A percentile compares a stretch with the other conserved stretches of the same genome.
These are phyloP conservation scores for Grus americana DNA, from an alignment of 2,113 vertebrate species.

Conservation along the genomic window DNA sequence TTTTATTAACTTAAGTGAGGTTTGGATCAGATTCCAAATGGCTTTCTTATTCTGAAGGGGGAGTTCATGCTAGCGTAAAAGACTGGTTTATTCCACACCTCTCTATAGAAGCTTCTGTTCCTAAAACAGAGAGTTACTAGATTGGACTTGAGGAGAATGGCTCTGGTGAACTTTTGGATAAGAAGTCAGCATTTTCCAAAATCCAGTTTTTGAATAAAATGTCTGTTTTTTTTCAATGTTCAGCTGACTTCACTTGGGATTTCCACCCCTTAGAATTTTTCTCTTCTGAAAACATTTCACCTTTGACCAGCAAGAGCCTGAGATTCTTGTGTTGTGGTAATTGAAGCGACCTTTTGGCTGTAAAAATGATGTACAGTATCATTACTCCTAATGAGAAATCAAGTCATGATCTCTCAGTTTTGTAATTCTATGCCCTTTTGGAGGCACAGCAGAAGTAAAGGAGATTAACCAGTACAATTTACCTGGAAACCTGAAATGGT, in stretches of 20 bases:
- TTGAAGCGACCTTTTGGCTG: neutral
- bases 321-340: neutral
- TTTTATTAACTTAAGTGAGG: neutral
- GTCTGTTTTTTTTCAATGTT: neutral
- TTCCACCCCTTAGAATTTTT: neutral
- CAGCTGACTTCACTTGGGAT: neutral
- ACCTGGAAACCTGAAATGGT: neutral
- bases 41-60: neutral
- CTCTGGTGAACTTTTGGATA: neutral
- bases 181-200: neutral
- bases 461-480: neutral
- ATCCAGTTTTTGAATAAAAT: neutral
- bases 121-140: neutral
- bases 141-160: neutral
- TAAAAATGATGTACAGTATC: neutral
- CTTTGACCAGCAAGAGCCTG: neutral
- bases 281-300: neutral
- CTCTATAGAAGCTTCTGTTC: neutral
- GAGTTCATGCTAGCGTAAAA: neutral
- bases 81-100: neutral
- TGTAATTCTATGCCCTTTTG: neutral
- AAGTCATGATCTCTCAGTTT: neutral
- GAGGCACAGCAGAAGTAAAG: neutral
- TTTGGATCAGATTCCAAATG: neutral
- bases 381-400: neutral